Evolutionary conservation across 2,797 vertebrate genomes (phyloP).

Genomic region (Bucorvus abyssinicus): DNA sequence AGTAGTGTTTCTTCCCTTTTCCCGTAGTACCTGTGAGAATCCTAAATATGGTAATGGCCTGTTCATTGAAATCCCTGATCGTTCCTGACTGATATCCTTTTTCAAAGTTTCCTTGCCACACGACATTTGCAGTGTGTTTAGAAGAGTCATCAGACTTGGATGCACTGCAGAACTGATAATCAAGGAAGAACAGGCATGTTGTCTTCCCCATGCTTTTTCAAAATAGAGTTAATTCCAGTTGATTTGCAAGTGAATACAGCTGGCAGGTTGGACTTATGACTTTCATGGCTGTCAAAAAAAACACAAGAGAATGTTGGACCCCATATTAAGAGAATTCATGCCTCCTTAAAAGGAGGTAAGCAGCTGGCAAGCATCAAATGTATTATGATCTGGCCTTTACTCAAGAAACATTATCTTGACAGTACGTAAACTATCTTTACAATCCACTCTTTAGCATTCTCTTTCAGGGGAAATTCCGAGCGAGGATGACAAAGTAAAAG

Average conservation of each 20-base stretch:
- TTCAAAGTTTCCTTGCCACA: not conserved
- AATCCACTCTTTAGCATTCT: not conserved
- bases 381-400: not conserved
- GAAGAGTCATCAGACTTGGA: not conserved
- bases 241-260: not conserved
- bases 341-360: not conserved
- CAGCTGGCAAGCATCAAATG: constrained; percentile 3
- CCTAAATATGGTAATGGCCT: not conserved
- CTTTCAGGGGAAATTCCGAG: constrained; percentile 25
- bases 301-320: fast-evolving
- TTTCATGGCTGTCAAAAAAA: not conserved
- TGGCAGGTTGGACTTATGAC: not conserved
- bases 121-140: not conserved
- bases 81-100: not conserved
- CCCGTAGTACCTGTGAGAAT: not conserved
- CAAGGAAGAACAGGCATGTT: not conserved
- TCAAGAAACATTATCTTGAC: constrained; percentile 14
- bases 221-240: not conserved
- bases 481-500: constrained; percentile 24
- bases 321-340: not conserved
- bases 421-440: constrained; percentile 37
- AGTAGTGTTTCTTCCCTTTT: not conserved
- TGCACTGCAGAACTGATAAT: not conserved
- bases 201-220: not conserved
- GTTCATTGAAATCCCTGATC: not conserved